Evolutionary conservation across 2,113 vertebrate genomes (phyloP).

Genomic region (Callopanchax toddi): DNA sequence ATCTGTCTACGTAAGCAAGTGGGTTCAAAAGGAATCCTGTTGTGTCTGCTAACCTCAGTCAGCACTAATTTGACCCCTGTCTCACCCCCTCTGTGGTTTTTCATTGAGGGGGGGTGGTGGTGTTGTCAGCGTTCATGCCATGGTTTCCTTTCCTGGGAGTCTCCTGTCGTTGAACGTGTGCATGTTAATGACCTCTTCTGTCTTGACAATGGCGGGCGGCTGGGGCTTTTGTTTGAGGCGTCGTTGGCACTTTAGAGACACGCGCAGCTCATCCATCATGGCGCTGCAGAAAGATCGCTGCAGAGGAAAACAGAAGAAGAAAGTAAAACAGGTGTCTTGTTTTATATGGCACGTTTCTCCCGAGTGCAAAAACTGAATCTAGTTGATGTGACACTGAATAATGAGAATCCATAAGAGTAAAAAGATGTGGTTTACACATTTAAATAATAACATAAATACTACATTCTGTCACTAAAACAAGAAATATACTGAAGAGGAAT

Average conservation of each 20-base stretch:
- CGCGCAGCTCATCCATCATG: conserved; percentile 96
- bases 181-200: conserved; percentile 99
- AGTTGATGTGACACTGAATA: neutral
- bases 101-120: conserved; percentile 25
- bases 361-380: neutral
- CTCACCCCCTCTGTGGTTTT: conserved; percentile 17
- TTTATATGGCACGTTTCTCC: neutral
- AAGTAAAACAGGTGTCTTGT: conserved; percentile 3
- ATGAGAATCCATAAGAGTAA: neutral
- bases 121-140: conserved; percentile 84
- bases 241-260: conserved; percentile 96
- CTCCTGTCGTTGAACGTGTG: conserved; percentile 99
- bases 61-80: conserved; percentile 30
- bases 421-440: neutral
- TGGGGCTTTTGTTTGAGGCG: conserved; percentile 97
- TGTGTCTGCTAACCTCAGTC: conserved; percentile 56
- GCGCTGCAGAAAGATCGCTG: conserved; percentile 98
- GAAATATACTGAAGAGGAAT: neutral
- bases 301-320: conserved; percentile 24
- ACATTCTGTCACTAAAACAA: no score
- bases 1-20: conserved; percentile 76
- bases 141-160: conserved; percentile 99
- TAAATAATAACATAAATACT: neutral
- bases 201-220: conserved; percentile 95
- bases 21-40: conserved; percentile 65